Percentiles rank a stretch among this genome's conserved stretches.
These are phyloP conservation scores for Columba livia DNA, from an alignment of 2,113 vertebrate species.

Conservation along the genomic window DNA sequence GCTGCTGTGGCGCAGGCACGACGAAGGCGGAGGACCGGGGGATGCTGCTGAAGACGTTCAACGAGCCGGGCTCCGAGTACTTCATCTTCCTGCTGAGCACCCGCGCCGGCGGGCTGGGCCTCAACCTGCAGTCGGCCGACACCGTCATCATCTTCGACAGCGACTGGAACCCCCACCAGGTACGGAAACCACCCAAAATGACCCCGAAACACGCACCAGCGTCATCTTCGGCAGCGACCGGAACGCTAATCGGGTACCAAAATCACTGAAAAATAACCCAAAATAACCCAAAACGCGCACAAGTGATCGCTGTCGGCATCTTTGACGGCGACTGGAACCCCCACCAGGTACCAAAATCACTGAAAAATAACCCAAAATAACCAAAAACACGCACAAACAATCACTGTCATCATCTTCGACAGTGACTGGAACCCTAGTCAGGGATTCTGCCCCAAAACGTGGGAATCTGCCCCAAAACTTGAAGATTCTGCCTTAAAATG, in stretches of 20 bases:
- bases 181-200: background rate
- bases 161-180: constrained; percentile 99
- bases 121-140: constrained; percentile 95
- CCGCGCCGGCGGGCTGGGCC: constrained; percentile 90
- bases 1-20: constrained; percentile 73
- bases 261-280: too few species aligned
- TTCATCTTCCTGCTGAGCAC: constrained; percentile 97
- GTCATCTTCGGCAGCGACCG: too few species aligned
- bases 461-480: too few species aligned
- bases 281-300: constrained; percentile 53
- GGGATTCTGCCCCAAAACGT: too few species aligned
- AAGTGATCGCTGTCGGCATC: constrained; percentile 79
- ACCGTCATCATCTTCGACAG: constrained; percentile 97
- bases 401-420: too few species aligned
- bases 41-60: constrained; percentile 94
- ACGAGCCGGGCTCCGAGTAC: constrained; percentile 89
- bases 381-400: too few species aligned
- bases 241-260: too few species aligned
- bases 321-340: constrained; percentile 99
- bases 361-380: too few species aligned
- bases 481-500: too few species aligned
- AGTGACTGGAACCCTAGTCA: constrained; percentile 87
- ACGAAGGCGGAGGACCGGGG: constrained; percentile 97
- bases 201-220: too few species aligned
- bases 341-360: constrained; percentile 82